phyloP scores from a whole-genome alignment of 2,797 vertebrate genomes.

The Hephaestus fuliginosus region DNA sequence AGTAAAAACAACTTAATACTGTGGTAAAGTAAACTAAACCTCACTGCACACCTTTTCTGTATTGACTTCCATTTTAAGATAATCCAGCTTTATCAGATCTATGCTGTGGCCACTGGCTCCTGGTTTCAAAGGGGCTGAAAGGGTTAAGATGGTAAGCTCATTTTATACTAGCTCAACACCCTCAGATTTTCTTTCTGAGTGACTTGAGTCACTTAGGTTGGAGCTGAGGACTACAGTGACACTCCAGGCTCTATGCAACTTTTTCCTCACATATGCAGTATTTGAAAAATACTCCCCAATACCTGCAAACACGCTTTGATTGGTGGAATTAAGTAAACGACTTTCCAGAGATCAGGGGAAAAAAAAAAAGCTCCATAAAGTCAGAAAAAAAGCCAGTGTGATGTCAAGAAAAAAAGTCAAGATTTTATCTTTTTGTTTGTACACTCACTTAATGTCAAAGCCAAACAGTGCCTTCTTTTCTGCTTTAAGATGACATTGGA shows the following conservation, averaged over 20 bases:
- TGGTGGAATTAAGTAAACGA: too few species aligned
- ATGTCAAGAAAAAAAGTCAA: background rate
- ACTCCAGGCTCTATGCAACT: too few species aligned
- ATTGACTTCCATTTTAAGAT: background rate
- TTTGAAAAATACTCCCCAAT: too few species aligned
- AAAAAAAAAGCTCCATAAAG: background rate
- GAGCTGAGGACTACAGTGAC: too few species aligned
- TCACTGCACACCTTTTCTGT: background rate
- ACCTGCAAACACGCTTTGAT: too few species aligned
- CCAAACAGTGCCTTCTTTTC: background rate
- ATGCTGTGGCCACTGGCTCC: background rate
- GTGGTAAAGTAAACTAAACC: background rate
- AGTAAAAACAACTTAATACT: background rate
- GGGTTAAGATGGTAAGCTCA: too few species aligned
- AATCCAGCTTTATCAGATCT: background rate
- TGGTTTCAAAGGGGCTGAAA: background rate
- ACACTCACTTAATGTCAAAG: background rate
- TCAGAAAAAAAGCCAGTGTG: background rate
- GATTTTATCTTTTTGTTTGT: background rate
- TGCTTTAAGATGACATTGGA: background rate
- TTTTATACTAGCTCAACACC: too few species aligned
- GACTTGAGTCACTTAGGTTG: too few species aligned
- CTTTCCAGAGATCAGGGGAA: background rate
- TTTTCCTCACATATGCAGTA: too few species aligned
- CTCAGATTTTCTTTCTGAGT: too few species aligned